phyloP scores from a whole-genome alignment of 1,140 invertebrate genomes.

The Ips typographus region DNA sequence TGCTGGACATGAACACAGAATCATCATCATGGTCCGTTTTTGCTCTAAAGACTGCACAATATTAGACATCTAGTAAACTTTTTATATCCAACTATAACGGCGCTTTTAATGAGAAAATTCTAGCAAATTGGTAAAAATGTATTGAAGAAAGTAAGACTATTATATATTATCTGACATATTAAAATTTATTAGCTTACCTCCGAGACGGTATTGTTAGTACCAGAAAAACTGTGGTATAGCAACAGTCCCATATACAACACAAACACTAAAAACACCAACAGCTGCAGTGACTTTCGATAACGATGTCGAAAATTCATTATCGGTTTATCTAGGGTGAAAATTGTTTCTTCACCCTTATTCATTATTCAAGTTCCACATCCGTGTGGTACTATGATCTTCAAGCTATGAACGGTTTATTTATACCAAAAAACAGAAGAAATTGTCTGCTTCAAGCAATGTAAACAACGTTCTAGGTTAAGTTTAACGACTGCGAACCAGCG shows the following conservation, averaged over 20 bases:
- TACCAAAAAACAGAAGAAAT: too few relatives aligned
- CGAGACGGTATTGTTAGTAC: constrained; percentile 18
- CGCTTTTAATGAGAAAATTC: too few relatives aligned
- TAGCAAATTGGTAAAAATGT: too few relatives aligned
- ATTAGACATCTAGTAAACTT: too few relatives aligned
- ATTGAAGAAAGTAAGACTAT: too few relatives aligned
- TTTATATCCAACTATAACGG: too few relatives aligned
- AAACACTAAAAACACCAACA: constrained; percentile 44
- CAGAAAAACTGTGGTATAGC: constrained; percentile 58
- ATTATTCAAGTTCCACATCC: constrained; percentile 24
- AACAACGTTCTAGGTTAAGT: constrained; percentile 30
- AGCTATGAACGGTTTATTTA: too few relatives aligned
- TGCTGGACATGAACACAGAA: too few relatives aligned
- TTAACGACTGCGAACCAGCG: neutral
- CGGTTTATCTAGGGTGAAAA: constrained; percentile 28
- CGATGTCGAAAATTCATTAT: constrained; percentile 45
- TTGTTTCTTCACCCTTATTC: constrained; percentile 38
- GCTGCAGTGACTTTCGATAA: constrained; percentile 44
- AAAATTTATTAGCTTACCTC: constrained; percentile 5
- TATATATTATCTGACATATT: neutral
- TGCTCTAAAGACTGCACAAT: too few relatives aligned
- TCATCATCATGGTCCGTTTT: too few relatives aligned
- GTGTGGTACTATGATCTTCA: neutral
- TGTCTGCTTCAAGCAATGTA: constrained; percentile 21
- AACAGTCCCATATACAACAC: constrained; percentile 65